phyloP scores from a whole-genome alignment of 2,113 vertebrate species.

The Equus przewalskii region DNA sequence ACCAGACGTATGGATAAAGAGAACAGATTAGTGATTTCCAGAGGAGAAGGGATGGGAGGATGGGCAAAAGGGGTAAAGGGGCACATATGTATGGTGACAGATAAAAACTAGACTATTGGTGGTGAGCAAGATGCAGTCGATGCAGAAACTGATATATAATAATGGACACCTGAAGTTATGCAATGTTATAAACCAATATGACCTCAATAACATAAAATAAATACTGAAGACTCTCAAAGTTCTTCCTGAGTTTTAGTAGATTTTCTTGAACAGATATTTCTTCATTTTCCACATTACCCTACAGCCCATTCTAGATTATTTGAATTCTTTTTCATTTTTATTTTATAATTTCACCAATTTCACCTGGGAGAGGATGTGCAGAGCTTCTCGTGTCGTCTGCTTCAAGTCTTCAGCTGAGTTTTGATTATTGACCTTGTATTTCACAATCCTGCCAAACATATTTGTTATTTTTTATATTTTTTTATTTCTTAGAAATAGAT shows the following conservation, averaged over 20 bases:
- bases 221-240: background rate
- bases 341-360: background rate
- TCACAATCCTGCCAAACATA: background rate
- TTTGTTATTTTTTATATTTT: background rate
- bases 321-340: background rate
- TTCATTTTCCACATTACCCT: background rate
- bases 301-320: background rate
- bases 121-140: too few species aligned
- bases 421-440: background rate
- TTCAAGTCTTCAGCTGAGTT: background rate
- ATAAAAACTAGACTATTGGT: too few species aligned
- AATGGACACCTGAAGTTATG: too few species aligned
- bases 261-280: background rate
- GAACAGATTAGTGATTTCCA: too few species aligned
- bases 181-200: too few species aligned
- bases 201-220: too few species aligned
- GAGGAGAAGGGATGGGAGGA: too few species aligned
- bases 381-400: background rate
- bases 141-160: too few species aligned
- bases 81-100: too few species aligned
- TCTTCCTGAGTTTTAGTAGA: background rate
- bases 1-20: too few species aligned
- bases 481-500: background rate
- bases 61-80: too few species aligned
- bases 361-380: background rate